Base-by-base conservation (phyloP, 2,888 invertebrate genomes). In the Nycteola revayana region DNA sequence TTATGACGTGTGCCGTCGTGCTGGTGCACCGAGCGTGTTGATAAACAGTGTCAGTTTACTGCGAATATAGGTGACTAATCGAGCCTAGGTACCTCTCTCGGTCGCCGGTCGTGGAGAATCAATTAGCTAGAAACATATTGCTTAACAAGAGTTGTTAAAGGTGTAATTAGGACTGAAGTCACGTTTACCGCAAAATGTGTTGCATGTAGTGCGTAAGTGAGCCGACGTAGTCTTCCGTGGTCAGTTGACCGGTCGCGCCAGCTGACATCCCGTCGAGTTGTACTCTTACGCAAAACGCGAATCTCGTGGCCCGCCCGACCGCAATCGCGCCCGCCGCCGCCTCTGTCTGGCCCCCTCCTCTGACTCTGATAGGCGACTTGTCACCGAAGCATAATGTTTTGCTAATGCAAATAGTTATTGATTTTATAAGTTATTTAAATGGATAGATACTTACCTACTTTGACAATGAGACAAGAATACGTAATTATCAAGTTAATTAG, bases 21-120 rank as follows among this genome's bases (percentile, higher is more conserved):
- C 60, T 55, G 62, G 46, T 60, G 61, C 49, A 51, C 58, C 66
- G 58, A 52, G 38, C 60, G 67, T 83, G 81, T 86, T 84, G 78
- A 84, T 83, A 86, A 85, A 86, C 81, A 86, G 83, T 84, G 77
- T 84, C 80, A 62, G 64, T 65, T 85, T 81, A 68, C 79, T 56
- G 69, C 55, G 60, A 64, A 60, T 67, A 68, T 69, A 61, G 60
- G 57, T 64, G 63, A 60, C 62, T n/a, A n/a, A n/a, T n/a, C n/a
- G 56, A 47, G 46, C 48, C 50, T 37, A 41, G 49, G 53, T 59
- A 56, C 64, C 42, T 56, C 60, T 46, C 55, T 57, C 45, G 51
- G 59, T 50, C 49, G 55, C 58, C 45, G 51, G 59, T 50, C 49
- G 59, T 70, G 70, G 68, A 71, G 63, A 61, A 55, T 64, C 39